Conservation (phyloP, 2,888 invertebrate species). For the Ceratothoa steindachneri region DNA sequence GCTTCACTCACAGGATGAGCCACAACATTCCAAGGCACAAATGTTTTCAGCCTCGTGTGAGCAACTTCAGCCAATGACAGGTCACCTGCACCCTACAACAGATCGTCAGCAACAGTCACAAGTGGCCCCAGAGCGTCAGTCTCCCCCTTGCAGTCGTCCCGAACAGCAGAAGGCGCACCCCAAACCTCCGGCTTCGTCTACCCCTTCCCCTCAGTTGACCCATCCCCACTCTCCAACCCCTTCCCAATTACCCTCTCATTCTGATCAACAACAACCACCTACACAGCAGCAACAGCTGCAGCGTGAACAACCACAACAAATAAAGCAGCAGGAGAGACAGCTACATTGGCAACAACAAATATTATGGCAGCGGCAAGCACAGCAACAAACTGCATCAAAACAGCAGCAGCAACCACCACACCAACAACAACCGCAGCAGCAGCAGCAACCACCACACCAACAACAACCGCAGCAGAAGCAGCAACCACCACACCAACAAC, state of each 20-base stretch:
- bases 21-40: too few relatives aligned
- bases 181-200: too few relatives aligned
- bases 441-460: too few relatives aligned
- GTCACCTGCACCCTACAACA: too few relatives aligned
- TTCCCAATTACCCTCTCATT: not conserved
- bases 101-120: not conserved
- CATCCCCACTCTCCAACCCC: not conserved
- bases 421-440: too few relatives aligned
- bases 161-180: too few relatives aligned
- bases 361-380: not conserved
- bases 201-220: not conserved
- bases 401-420: too few relatives aligned
- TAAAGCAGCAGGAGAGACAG: not conserved
- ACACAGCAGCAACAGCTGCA: not conserved
- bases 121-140: not conserved
- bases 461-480: not conserved
- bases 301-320: not conserved
- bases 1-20: too few relatives aligned
- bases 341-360: not conserved
- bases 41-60: too few relatives aligned
- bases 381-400: not conserved
- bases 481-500: not conserved
- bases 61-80: too few relatives aligned
- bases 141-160: not conserved
- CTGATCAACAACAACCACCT: not conserved